phyloP scores from a whole-genome alignment of 35 echinoderm and acorn worm genomes.

The Anneissia japonica region DNA sequence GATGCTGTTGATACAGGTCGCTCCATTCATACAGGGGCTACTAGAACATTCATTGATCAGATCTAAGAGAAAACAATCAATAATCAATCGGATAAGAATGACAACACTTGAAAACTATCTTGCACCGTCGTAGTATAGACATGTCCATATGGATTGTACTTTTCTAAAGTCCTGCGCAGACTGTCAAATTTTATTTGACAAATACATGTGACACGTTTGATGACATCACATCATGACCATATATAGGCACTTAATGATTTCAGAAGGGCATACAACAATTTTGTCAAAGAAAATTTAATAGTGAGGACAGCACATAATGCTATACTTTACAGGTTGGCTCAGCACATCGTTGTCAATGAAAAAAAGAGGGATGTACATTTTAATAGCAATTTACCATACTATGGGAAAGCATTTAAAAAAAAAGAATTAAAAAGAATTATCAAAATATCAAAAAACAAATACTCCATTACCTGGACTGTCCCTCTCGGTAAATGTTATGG shows the following conservation, averaged over 20 bases:
- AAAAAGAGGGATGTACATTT: neutral
- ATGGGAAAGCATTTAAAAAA: too few species aligned
- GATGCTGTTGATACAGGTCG: slow-evolving; percentile 59
- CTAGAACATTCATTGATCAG: slow-evolving; percentile 50
- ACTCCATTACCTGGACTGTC: slow-evolving; percentile 42
- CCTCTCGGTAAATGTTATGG: slow-evolving; percentile 21
- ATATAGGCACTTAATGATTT: neutral
- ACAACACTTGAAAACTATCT: neutral
- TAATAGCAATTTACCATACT: too few species aligned
- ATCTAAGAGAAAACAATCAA: slow-evolving; percentile 31
- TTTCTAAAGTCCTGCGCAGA: neutral
- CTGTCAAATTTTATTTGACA: neutral
- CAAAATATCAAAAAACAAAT: neutral
- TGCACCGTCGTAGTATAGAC: neutral
- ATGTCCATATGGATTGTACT: neutral
- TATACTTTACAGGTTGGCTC: too few species aligned
- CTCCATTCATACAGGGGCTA: slow-evolving; percentile 53
- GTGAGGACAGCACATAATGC: neutral
- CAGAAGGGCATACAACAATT: too few species aligned
- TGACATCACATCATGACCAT: neutral
- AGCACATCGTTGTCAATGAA: too few species aligned
- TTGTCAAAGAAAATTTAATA: neutral
- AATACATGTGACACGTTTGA: too few species aligned
- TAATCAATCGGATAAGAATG: neutral
- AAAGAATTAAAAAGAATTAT: too few species aligned